A percentile compares a stretch with the other conserved stretches of the same genome.
Evolutionary conservation across 2,113 vertebrate genomes (phyloP).

Genomic region (Machaerirhynchus nigripectus): DNA sequence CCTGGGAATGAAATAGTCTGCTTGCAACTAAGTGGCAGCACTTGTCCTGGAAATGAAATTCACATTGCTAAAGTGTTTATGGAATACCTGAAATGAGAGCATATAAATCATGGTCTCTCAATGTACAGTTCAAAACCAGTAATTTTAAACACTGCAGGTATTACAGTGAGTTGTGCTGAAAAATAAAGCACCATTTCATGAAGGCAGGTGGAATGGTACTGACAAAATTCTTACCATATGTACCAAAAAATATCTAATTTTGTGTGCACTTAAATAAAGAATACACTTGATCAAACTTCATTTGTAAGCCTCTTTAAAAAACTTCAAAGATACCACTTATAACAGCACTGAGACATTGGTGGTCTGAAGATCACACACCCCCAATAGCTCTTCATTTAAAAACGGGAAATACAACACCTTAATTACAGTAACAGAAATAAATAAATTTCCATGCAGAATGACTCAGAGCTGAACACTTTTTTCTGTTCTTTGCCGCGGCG

Average conservation of each 20-base stretch:
- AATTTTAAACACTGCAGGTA: not conserved
- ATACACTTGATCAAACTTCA: not conserved
- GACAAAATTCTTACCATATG: not conserved
- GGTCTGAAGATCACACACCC: not conserved
- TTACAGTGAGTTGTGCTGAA: not conserved
- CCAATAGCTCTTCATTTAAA: not conserved
- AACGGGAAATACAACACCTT: not conserved
- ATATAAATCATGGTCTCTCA: not conserved
- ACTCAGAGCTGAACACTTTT: not conserved
- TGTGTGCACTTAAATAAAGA: not conserved
- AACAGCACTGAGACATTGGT: not conserved
- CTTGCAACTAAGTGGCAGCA: slow-evolving; percentile 2
- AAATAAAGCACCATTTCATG: not conserved
- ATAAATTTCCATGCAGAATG: not conserved
- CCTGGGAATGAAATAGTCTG: not conserved
- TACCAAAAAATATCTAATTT: slow-evolving; percentile 10
- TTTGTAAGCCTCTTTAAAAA: not conserved
- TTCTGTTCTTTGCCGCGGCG: too few species aligned
- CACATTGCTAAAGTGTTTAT: slow-evolving; percentile 50
- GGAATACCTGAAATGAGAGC: slow-evolving; percentile 1
- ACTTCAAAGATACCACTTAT: not conserved
- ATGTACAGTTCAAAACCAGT: not conserved
- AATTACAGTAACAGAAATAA: not conserved
- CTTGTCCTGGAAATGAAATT: slow-evolving; percentile 37
- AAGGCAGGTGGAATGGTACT: not conserved